Percentiles rank a stretch among this genome's conserved stretches.
Evolutionary conservation across 2,113 vertebrate species (phyloP).

Genomic region (Fregetta grallaria): DNA sequence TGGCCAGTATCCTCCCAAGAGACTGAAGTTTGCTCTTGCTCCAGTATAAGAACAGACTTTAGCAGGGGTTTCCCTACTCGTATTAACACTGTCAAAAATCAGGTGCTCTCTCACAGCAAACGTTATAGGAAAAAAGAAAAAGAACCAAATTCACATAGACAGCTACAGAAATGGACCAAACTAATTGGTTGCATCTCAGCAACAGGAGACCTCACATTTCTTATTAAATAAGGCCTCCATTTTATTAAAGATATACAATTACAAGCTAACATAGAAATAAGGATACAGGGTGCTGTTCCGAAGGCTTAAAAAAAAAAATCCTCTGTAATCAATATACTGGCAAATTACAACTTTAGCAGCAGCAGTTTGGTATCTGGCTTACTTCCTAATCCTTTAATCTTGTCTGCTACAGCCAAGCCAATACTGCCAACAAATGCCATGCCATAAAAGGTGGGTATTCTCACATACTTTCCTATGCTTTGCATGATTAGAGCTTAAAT

Average conservation of each 20-base stretch:
- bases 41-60: neutral
- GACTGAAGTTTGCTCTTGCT: neutral
- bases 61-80: neutral
- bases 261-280: neutral
- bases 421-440: slow-evolving; percentile 21
- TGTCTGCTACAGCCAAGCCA: neutral
- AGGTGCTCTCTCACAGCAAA: neutral
- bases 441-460: slow-evolving; percentile 44
- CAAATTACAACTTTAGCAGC: neutral
- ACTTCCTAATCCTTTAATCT: slow-evolving; percentile 52
- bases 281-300: neutral
- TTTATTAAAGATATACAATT: neutral
- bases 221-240: neutral
- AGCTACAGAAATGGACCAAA: neutral
- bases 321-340: slow-evolving; percentile 29
- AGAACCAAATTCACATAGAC: neutral
- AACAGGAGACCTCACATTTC: neutral
- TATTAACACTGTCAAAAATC: neutral
- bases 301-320: neutral
- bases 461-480: slow-evolving; percentile 26
- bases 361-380: slow-evolving; percentile 15
- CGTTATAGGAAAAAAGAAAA: neutral
- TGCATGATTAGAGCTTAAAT: slow-evolving; percentile 26
- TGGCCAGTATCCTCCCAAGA: neutral
- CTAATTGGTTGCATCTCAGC: neutral